Evolutionary conservation across 2,888 invertebrate genomes (phyloP).

Genomic region (Atherix ibis): DNA sequence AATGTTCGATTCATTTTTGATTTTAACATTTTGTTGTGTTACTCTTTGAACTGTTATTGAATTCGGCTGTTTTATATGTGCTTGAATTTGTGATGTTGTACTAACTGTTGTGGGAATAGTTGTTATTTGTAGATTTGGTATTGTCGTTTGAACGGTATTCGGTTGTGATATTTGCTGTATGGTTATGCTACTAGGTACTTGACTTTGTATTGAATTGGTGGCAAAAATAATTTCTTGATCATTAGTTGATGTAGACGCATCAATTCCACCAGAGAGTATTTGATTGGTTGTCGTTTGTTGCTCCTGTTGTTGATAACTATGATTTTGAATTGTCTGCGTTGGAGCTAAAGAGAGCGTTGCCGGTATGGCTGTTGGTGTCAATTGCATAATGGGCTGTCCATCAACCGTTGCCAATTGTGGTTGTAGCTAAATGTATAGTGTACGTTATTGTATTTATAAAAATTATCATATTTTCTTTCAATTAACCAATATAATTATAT

Average conservation of each 20-base stretch:
- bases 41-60: slow-evolving; percentile 13
- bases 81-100: slow-evolving; percentile 14
- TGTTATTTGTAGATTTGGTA: slow-evolving; percentile 12
- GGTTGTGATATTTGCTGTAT: slow-evolving; percentile 17
- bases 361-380: slow-evolving; percentile 29
- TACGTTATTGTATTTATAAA: neutral
- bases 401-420: slow-evolving; percentile 31
- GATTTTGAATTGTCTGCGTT: slow-evolving; percentile 10
- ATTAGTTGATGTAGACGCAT: slow-evolving; percentile 19
- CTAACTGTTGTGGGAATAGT: slow-evolving; percentile 9
- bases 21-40: slow-evolving; percentile 8
- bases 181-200: slow-evolving; percentile 9
- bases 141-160: slow-evolving; percentile 4
- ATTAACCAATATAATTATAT: neutral
- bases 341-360: slow-evolving; percentile 29
- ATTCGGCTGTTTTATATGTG: slow-evolving; percentile 5
- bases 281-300: slow-evolving; percentile 5
- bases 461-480: neutral
- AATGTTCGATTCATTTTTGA: slow-evolving; percentile 6
- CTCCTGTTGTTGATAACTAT: slow-evolving; percentile 10
- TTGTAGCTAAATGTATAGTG: slow-evolving; percentile 19
- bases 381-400: slow-evolving; percentile 31
- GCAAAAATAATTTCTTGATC: slow-evolving; percentile 14
- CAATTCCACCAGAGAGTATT: slow-evolving; percentile 12
- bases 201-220: slow-evolving; percentile 16